These are phyloP conservation scores for Periparus ater DNA, from an alignment of 2,797 vertebrate genomes.

Conservation along the genomic window DNA sequence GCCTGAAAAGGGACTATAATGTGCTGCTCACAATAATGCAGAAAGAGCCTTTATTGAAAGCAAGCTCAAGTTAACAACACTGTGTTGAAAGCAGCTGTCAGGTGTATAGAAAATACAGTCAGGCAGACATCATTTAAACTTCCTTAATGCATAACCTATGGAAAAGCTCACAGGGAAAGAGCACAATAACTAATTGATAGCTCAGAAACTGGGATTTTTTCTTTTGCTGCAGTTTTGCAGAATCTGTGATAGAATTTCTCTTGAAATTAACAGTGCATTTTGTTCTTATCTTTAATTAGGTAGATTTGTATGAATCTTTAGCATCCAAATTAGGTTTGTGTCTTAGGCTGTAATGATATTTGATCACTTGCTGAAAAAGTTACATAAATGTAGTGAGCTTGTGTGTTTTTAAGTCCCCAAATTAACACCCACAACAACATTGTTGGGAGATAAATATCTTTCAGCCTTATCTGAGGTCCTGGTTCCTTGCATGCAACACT, in stretches of 20 bases:
- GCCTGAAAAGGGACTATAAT: background rate
- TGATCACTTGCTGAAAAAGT: background rate
- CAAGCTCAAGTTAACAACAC: background rate
- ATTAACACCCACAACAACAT: background rate
- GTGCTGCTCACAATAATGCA: background rate
- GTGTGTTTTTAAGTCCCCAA: background rate
- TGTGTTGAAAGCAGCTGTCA: constrained; percentile 8
- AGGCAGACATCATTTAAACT: background rate
- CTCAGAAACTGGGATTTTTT: background rate
- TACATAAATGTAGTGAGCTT: background rate
- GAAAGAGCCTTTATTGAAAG: background rate
- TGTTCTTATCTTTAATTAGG: background rate
- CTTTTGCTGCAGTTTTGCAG: background rate
- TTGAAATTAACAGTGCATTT: background rate
- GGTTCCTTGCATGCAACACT: background rate
- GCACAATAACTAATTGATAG: background rate
- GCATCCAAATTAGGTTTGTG: background rate
- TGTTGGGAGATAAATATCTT: background rate
- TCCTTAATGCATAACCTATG: background rate
- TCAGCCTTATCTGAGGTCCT: background rate
- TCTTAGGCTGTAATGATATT: background rate
- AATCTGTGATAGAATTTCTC: background rate
- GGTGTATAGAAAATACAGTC: background rate
- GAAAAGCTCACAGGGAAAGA: background rate
- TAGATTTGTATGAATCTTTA: background rate